These are phyloP conservation scores for Neosalanx taihuensis DNA, from an alignment of 2,797 vertebrate species.

Conservation along the genomic window DNA sequence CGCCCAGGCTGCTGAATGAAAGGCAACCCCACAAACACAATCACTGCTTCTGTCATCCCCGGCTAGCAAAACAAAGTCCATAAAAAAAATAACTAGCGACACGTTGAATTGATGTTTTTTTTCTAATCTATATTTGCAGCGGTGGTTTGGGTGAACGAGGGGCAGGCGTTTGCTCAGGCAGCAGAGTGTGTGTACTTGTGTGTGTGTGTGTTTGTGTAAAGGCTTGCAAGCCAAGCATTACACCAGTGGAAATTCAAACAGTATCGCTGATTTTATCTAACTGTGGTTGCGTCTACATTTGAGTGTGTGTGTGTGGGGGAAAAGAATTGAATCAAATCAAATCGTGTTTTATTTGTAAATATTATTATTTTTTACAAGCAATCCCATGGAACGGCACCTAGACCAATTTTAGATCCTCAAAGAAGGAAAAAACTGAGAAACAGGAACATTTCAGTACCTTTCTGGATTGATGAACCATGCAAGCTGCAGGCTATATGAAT, in stretches of 20 bases:
- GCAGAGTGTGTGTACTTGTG: neutral
- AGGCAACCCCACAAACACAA: neutral
- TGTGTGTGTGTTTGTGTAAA: conserved; percentile 10
- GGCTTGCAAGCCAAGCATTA: conserved; percentile 13
- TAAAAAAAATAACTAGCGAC: conserved; percentile 58
- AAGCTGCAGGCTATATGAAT: too few species aligned
- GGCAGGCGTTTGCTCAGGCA: conserved; percentile 32
- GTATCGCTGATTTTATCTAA: conserved; percentile 37
- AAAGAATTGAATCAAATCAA: neutral
- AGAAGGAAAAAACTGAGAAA: too few species aligned
- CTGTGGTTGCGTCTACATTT: conserved; percentile 6
- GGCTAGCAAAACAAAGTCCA: conserved; percentile 4
- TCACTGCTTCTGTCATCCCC: conserved; percentile 22
- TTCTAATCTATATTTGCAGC: conserved; percentile 68
- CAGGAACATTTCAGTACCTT: too few species aligned
- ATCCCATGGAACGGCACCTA: too few species aligned
- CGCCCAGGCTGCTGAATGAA: neutral
- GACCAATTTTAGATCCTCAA: too few species aligned
- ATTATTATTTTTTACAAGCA: too few species aligned
- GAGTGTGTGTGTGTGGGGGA: conserved; percentile 16
- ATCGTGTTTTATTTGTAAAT: neutral
- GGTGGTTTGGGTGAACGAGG: conserved; percentile 39
- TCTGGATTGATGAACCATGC: too few species aligned
- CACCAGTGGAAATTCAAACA: conserved; percentile 36
- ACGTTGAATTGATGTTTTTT: conserved; percentile 61